Evolutionary conservation across 2,888 invertebrate species (phyloP).

Genomic region (Oscheius sp.): DNA sequence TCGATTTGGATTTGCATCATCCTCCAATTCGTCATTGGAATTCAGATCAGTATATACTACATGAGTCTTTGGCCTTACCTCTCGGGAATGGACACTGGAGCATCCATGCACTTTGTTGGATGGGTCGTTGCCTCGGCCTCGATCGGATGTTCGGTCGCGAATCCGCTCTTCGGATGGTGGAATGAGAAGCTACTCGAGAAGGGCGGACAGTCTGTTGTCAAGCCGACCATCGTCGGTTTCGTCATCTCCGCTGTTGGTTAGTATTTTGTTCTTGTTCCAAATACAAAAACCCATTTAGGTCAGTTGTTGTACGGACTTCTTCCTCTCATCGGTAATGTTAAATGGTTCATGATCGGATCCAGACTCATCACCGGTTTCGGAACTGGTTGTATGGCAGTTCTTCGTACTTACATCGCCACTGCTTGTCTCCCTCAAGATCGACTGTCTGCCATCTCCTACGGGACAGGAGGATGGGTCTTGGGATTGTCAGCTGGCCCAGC

Average conservation of each 20-base stretch:
- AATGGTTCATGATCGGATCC: slow-evolving; percentile 52
- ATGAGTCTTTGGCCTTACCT: slow-evolving; percentile 60
- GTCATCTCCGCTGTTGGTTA: slow-evolving; percentile 43
- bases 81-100: slow-evolving; percentile 44
- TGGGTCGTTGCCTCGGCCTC: slow-evolving; percentile 54
- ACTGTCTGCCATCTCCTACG: slow-evolving; percentile 52
- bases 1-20: slow-evolving; percentile 49
- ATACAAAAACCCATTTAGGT: slow-evolving; percentile 3
- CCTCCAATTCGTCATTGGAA: slow-evolving; percentile 43
- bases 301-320: slow-evolving; percentile 50
- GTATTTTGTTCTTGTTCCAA: not conserved
- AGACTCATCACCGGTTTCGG: slow-evolving; percentile 40
- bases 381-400: slow-evolving; percentile 44
- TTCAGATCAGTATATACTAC: slow-evolving; percentile 50
- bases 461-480: slow-evolving; percentile 53
- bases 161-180: slow-evolving; percentile 52
- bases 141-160: slow-evolving; percentile 51
- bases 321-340: slow-evolving; percentile 35
- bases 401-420: slow-evolving; percentile 51
- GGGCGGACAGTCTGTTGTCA: not conserved
- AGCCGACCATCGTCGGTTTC: slow-evolving; percentile 40
- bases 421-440: slow-evolving; percentile 52
- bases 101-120: slow-evolving; percentile 40
- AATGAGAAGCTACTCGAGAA: slow-evolving; percentile 44
- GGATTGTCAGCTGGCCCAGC: slow-evolving; percentile 57